Evolutionary conservation across 2,888 invertebrate species (phyloP), one percentile per base, ranked within the genome.

Genomic region (Dryocosmus kuriphilus): DNA sequence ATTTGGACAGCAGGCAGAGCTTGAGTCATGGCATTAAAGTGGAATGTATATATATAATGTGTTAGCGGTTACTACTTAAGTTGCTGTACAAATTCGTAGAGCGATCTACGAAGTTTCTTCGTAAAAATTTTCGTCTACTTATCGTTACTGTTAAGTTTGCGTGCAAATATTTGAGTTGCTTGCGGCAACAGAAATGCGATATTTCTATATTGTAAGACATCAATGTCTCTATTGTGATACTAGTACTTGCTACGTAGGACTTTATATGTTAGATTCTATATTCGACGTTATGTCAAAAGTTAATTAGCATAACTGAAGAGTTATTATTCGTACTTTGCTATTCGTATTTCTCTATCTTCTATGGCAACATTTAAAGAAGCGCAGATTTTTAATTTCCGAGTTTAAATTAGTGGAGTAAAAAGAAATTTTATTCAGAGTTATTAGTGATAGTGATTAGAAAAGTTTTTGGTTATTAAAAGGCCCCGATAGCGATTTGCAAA

Each of bases 391-490:
- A 51, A 9, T 51, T 2, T 9, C 6, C 9, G 51, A 9, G 3
- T 6, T n/a, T 51, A 22, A 51, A 51, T 51, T 51, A 51, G 4
- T 22, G 9, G 22, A 22, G n/a, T 22, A 2, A 22, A 51, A 22
- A 55, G 9, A 41, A 41, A 41, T 22, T 55, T 63, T 60, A 38
- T 74, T 67, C 27, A 77, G 75, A 79, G 78, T 79, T 65, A 79
- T 86, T 83, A 86, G 90, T 90, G 91, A 91, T 77, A 80, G 30
- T 74, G 78, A 77, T 74, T 71, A 62, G 57, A 63, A 27, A 65
- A 60, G 35, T 61, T 61, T 61, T 57, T 22, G 32, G 19, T 67
- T 71, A 0, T 2, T 24, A 46, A 9, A 38, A 41, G 38, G 60
- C n/a, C 38, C 6, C n/a, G 24, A 74, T 38, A 41, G 57, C 24